Conservation (phyloP, 2,888 invertebrate genomes). For the Thera obeliscata region DNA sequence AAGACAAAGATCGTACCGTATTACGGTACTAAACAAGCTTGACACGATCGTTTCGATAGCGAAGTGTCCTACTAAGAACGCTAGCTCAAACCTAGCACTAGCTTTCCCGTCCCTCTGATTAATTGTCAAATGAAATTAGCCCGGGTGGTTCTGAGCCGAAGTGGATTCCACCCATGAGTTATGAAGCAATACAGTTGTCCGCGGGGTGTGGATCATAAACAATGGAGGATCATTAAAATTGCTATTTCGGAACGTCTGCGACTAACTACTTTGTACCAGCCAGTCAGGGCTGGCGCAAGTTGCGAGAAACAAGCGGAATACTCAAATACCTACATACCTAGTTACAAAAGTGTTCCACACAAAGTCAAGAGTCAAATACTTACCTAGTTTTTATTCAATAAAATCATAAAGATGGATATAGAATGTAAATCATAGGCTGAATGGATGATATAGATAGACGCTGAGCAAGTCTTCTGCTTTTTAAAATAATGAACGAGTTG, state of each 20-base stretch:
- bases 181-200: constrained; percentile 30
- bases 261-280: constrained; percentile 49
- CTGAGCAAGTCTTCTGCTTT: too few species aligned
- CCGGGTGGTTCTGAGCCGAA: neutral
- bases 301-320: constrained; percentile 26
- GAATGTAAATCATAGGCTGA: too few species aligned
- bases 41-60: neutral
- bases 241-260: constrained; percentile 73
- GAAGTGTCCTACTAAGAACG: neutral
- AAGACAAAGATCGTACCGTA: neutral
- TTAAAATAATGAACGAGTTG: too few species aligned
- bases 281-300: constrained; percentile 26
- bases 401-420: too few species aligned
- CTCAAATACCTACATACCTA: neutral
- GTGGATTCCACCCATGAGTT: constrained; percentile 23
- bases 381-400: too few species aligned
- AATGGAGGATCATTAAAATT: constrained; percentile 78
- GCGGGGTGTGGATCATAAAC: constrained; percentile 55
- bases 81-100: neutral
- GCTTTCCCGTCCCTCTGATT: neutral
- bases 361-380: too few species aligned
- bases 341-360: neutral
- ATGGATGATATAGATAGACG: too few species aligned
- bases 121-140: constrained; percentile 3
- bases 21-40: neutral